Percentiles rank a stretch among this genome's conserved stretches.
Conservation (phyloP, 2,113 vertebrate genomes). For the Cyprinus carpio region DNA sequence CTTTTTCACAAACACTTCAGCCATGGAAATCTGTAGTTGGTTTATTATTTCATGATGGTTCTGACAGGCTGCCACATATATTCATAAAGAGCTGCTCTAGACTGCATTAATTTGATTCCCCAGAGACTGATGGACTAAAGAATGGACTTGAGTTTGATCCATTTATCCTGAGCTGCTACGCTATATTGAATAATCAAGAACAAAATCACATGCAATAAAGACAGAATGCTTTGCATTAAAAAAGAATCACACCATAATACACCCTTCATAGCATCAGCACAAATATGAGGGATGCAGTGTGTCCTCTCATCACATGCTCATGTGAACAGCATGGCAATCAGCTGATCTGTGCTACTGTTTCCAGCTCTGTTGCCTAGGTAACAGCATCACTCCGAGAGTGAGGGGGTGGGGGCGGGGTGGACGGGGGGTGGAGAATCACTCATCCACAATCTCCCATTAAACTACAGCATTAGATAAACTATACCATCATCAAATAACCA, state of each 20-base stretch:
- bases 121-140: background rate
- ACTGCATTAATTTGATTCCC: background rate
- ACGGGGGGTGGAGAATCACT: background rate
- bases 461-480: background rate
- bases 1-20: background rate
- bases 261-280: background rate
- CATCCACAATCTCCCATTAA: background rate
- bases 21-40: background rate
- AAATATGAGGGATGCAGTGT: background rate
- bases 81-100: background rate
- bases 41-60: background rate
- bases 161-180: too few species aligned
- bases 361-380: conserved; percentile 52
- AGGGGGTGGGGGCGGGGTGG: background rate
- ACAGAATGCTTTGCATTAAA: background rate
- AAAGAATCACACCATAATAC: background rate
- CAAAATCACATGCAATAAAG: background rate
- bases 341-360: conserved; percentile 49
- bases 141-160: background rate
- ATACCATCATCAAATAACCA: background rate
- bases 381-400: conserved; percentile 31
- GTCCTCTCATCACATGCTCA: conserved; percentile 23
- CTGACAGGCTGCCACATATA: background rate
- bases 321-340: conserved; percentile 44
- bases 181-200: background rate